Evolutionary conservation across 1,140 invertebrate genomes (phyloP).

Genomic region (Micrasema minimum): DNA sequence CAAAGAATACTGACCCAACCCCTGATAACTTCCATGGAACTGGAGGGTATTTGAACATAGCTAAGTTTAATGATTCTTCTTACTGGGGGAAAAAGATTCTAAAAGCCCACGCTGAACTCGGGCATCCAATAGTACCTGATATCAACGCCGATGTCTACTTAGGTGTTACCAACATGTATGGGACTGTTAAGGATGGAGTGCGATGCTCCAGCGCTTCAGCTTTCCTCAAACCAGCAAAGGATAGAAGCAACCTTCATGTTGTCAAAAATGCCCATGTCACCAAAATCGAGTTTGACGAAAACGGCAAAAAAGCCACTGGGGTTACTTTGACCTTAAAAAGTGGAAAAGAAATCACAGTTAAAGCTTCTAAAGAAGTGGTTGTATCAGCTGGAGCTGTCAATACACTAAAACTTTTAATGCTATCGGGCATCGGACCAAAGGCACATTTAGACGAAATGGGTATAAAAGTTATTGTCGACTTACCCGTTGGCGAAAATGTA

Average conservation of each 20-base stretch:
- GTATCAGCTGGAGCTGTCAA: constrained; percentile 84
- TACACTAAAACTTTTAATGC: constrained; percentile 84
- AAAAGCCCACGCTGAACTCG: constrained; percentile 74
- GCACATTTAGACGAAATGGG: constrained; percentile 77
- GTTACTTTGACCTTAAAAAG: constrained; percentile 76
- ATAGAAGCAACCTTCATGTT: constrained; percentile 75
- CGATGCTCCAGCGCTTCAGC: constrained; percentile 62
- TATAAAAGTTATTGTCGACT: constrained; percentile 77
- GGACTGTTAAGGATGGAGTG: constrained; percentile 65
- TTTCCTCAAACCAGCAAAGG: constrained; percentile 65
- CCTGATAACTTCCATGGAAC: constrained; percentile 70
- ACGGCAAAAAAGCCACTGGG: constrained; percentile 76
- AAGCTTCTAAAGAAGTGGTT: constrained; percentile 81
- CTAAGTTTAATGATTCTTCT: constrained; percentile 64
- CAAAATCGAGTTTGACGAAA: constrained; percentile 76
- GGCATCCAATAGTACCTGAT: constrained; percentile 71
- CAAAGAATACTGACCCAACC: constrained; percentile 33
- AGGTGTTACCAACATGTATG: constrained; percentile 58
- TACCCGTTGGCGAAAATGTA: constrained; percentile 76
- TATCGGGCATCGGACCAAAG: constrained; percentile 86
- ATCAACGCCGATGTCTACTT: constrained; percentile 65
- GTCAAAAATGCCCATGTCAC: constrained; percentile 82
- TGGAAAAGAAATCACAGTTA: constrained; percentile 73
- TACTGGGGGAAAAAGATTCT: constrained; percentile 40
- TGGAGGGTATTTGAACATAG: constrained; percentile 81